Conservation (phyloP, 2,888 invertebrate genomes). For the Coenonympha glycerion region DNA sequence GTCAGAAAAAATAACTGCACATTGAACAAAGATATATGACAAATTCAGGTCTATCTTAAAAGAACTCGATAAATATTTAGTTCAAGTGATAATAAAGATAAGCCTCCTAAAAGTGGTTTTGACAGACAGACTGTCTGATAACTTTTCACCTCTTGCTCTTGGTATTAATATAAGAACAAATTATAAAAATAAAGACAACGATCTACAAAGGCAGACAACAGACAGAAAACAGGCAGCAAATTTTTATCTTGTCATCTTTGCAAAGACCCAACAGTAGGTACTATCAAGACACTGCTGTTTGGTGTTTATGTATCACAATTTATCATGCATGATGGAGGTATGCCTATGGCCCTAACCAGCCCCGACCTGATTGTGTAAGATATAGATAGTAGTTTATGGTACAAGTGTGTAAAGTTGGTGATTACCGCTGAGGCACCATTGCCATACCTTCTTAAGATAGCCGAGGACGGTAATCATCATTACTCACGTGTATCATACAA, state of each 20-base stretch:
- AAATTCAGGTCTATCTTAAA: neutral
- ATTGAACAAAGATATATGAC: neutral
- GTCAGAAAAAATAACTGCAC: neutral
- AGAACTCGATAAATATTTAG: neutral
- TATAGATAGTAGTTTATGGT: too few species aligned
- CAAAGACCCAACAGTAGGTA: neutral
- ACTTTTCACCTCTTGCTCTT: conserved; percentile 4
- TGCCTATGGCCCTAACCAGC: too few species aligned
- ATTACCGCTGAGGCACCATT: too few species aligned
- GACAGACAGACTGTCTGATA: conserved; percentile 5
- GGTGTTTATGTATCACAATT: too few species aligned
- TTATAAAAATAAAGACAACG: neutral
- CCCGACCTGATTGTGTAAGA: too few species aligned
- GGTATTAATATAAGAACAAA: neutral
- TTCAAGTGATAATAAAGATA: neutral
- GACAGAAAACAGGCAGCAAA: neutral
- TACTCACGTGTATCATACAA: too few species aligned
- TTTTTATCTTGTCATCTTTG: neutral
- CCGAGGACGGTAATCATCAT: too few species aligned
- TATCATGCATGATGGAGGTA: too few species aligned
- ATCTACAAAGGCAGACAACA: neutral
- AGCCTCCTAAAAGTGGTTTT: conserved; percentile 1
- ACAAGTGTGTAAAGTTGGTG: too few species aligned
- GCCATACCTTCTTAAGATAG: too few species aligned
- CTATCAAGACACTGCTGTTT: neutral